Evolutionary conservation across 2,797 vertebrate species (phyloP), one percentile per base, ranked within the genome.

Genomic region (Todus mexicanus): DNA sequence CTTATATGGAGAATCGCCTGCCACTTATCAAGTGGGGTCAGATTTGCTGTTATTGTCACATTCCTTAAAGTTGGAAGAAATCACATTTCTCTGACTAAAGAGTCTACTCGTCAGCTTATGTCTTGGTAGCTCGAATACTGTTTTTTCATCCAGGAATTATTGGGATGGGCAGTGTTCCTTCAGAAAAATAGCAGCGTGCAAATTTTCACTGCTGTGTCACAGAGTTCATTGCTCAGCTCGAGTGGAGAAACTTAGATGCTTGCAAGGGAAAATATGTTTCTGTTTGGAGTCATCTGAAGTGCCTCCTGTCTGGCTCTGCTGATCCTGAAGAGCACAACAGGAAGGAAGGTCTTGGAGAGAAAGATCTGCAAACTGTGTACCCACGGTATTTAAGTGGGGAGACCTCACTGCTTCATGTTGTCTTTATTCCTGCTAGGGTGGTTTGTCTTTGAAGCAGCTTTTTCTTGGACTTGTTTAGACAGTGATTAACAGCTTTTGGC

Each of bases 1-100:
- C 98, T 98, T 98, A 98, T 98, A 98, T 98, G 98, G 98, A 97
- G 93, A 94, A 82, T 92, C 93, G 96, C 96, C 96, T 97, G 91
- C 97, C 95, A 97, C 96, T 97, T 97, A 94, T 97, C 96, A 97
- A 91, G 95, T 92, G 73, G 75, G 97, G 91, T 97, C 97, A 80
- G 75, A 97, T 98, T 97, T 98, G 95, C 95, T 97, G 96, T 98
- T 97, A 92, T 96, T 98, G 97, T 98, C 97, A 94, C 97, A 97
- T 96, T 97, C 96, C 93, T 95, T 76, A 77, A 93, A 96, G 89
- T n/a, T 97, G 94, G 90, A 98, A 97, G 96, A 97, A 96, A 96
- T 94, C 72, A 60, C 17, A 5, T 93, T 95, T 84, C 73, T 88
- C 77, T 89, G 57, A 81, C 50, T 90, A 12, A 80, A 73, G 65